Conservation (phyloP, 2,888 invertebrate species). For the Lamellibrachia columna region DNA sequence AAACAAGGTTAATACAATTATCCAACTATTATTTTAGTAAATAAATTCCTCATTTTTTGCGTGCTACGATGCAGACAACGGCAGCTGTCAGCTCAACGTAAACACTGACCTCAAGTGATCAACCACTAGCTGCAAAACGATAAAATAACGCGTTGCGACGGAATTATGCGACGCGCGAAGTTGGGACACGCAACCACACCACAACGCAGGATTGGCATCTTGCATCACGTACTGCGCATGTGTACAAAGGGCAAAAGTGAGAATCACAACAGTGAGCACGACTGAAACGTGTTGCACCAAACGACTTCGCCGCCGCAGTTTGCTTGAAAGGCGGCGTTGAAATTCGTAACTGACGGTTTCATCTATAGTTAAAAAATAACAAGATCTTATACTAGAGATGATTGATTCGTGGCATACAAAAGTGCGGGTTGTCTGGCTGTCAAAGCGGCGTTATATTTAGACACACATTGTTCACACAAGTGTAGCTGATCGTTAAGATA, state of each 20-base stretch:
- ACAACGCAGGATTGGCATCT: background rate
- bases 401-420: background rate
- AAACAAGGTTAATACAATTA: no score
- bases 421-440: background rate
- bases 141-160: no score
- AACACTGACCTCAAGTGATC: no score
- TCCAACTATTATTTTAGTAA: no score
- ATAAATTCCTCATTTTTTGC: no score
- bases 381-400: background rate
- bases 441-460: background rate
- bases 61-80: no score
- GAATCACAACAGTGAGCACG: background rate
- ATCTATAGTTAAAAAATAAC: background rate
- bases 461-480: background rate
- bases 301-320: background rate
- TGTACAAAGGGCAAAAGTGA: background rate
- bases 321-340: background rate
- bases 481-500: background rate
- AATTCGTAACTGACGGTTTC: background rate
- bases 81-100: no score
- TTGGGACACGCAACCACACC: background rate
- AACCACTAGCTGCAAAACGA: no score
- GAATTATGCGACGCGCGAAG: no score
- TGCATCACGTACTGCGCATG: background rate
- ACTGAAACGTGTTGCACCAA: constrained; percentile 9